A percentile compares a stretch with the other conserved stretches of the same genome.
Evolutionary conservation across 2,797 vertebrate genomes (phyloP).

Genomic region (Silurus lanzhouensis): DNA sequence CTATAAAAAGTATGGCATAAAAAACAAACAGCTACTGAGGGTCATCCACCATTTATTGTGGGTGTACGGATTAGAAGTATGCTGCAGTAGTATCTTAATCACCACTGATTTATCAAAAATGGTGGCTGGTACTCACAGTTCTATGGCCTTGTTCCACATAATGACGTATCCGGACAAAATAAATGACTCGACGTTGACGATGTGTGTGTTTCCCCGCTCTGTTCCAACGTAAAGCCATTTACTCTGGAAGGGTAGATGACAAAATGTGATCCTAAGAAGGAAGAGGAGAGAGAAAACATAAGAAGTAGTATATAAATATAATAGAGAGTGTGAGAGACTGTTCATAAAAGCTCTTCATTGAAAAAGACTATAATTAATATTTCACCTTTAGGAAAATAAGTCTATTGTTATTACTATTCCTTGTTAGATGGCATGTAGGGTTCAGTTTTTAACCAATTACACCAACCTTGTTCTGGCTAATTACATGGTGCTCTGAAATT

Average conservation of each 20-base stretch:
- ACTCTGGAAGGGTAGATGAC: constrained; percentile 98
- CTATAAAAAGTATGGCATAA: not conserved
- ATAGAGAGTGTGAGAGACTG: not conserved
- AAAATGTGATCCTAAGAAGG: constrained; percentile 90
- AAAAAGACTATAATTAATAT: constrained; percentile 30
- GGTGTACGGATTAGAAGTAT: not conserved
- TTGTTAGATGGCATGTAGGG: constrained; percentile 9
- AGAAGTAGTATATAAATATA: not conserved
- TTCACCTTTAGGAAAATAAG: constrained; percentile 39
- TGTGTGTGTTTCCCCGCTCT: constrained; percentile 95
- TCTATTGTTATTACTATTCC: constrained; percentile 24
- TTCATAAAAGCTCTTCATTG: not conserved
- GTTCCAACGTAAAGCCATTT: constrained; percentile 99
- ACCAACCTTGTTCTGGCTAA: constrained; percentile 39
- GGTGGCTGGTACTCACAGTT: constrained; percentile 84
- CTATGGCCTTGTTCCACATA: constrained; percentile 99
- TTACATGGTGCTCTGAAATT: constrained; percentile 27
- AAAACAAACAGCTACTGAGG: not conserved
- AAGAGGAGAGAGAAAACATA: constrained; percentile 36
- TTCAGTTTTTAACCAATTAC: constrained; percentile 32
- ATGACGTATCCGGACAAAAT: constrained; percentile 97
- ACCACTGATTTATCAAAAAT: not conserved
- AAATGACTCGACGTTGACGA: constrained; percentile 98
- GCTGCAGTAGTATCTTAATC: not conserved
- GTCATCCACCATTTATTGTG: not conserved